Evolutionary conservation across 2,113 vertebrate genomes (phyloP), one percentile per base, ranked within the genome.

Genomic region (Anhinga rufa): DNA sequence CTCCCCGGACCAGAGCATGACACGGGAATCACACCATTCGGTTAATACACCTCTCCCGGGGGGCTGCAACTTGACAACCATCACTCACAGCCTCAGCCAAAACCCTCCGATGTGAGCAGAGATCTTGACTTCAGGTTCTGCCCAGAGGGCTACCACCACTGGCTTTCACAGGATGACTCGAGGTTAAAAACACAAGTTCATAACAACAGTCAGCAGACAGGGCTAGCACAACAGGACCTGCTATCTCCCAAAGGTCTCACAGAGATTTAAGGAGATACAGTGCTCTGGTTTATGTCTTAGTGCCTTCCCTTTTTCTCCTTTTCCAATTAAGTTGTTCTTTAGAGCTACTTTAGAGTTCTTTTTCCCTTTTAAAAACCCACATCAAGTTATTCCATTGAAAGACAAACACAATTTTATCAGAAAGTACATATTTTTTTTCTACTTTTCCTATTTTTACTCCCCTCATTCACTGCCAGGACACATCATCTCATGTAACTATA

Each of bases 1-100:
- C n/a, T 51, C 17, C 24, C 20, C 0, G 0, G 34, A 55, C 16
- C 60, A 38, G 42, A 75, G 68, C 46, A 55, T 0, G 0, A 54
- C 40, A 82, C 2, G 1, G 31, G 19, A 85, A n/a, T 21, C 46
- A 52, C n/a, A 24, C 17, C 4, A 0, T 11, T 65, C 52, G 65
- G 44, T 16, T 49, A 60, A 40, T n/a, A 58, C 5, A 20, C 34
- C 38, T 42, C 72, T 55, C 40, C 24, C 1, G 10, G 19, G 36
- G 5, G 19, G 0, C 26, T 13, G 29, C 3, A 0, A 57, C n/a
- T 70, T 54, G 34, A 29, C 42, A 51, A 15, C 13, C 21, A 42
- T 79, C 38, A 60, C 36, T 58, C 10, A 2, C 61, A 72, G 54
- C 32, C 71, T 74, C 36, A 21, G n/a, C 72, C 82, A 72, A 54